Percentiles rank a stretch among this genome's conserved stretches.
Conservation (phyloP, 37 sponge, comb jelly and placozoan species). For the Diacarnus erythraeanus region DNA sequence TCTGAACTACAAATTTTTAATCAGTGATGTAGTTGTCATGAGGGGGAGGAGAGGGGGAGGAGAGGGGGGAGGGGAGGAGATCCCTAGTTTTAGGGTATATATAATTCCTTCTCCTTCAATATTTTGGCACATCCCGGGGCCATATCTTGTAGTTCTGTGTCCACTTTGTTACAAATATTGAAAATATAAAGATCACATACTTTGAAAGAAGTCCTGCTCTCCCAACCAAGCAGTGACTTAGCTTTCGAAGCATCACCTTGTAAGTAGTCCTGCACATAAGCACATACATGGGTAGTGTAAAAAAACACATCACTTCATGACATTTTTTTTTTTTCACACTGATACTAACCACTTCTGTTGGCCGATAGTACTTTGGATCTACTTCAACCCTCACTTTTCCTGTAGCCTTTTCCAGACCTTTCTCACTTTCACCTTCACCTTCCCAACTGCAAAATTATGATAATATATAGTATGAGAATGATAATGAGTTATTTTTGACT, state of each 20-base stretch:
- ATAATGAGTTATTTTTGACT: too few relatives aligned
- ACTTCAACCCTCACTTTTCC: slow-evolving; percentile 79
- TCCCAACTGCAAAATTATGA: slow-evolving; percentile 65
- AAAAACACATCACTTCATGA: too few relatives aligned
- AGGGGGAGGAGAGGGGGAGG: too few relatives aligned
- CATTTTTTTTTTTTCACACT: too few relatives aligned
- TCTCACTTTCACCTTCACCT: slow-evolving; percentile 80
- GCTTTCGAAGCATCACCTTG: slow-evolving; percentile 86
- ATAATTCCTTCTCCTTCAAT: too few relatives aligned
- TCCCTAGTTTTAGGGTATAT: too few relatives aligned
- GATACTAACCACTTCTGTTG: slow-evolving; percentile 95
- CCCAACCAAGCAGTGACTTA: slow-evolving; percentile 65
- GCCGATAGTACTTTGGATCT: slow-evolving; percentile 82
- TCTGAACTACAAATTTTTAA: too few relatives aligned
- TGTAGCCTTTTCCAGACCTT: slow-evolving; percentile 70
- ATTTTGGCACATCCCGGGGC: too few relatives aligned
- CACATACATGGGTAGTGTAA: too few relatives aligned
- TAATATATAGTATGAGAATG: not conserved
- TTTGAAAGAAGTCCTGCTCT: slow-evolving; percentile 55
- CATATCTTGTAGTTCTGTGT: too few relatives aligned
- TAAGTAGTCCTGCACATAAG: slow-evolving; percentile 62
- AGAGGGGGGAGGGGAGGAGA: too few relatives aligned
- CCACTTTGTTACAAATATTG: not conserved
- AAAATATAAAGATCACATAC: slow-evolving; percentile 14
- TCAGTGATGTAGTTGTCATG: too few relatives aligned